Evolutionary conservation across 2,113 vertebrate genomes (phyloP).

Genomic region (Boulengeromyrus knoepffleri): DNA sequence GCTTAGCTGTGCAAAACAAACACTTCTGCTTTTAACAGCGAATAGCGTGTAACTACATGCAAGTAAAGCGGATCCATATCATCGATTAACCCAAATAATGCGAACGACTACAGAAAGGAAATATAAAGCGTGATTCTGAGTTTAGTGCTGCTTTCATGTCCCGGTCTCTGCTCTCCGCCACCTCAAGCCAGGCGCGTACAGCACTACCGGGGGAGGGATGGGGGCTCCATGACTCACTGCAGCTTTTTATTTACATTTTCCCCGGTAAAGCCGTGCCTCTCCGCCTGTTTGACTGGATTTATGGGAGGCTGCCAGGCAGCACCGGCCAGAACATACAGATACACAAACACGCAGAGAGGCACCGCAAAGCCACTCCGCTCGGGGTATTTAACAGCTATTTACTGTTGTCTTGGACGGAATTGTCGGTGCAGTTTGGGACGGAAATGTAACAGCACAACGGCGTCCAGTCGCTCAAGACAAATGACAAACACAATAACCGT

Average conservation of each 20-base stretch:
- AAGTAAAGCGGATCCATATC: not conserved
- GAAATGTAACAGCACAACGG: not conserved
- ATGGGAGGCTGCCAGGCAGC: not conserved
- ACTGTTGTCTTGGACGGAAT: not conserved
- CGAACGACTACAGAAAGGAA: not conserved
- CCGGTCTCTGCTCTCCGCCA: not conserved
- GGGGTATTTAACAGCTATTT: not conserved
- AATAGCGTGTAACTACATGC: not conserved
- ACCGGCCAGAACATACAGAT: not conserved
- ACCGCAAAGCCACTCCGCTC: not conserved
- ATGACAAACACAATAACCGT: slow-evolving; percentile 30
- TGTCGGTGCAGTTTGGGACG: not conserved
- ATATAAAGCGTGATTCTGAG: not conserved
- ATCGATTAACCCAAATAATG: not conserved
- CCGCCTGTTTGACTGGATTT: not conserved
- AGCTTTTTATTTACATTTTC: not conserved
- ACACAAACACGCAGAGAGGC: not conserved
- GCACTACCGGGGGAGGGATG: not conserved
- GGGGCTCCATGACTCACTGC: not conserved
- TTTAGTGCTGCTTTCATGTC: not conserved
- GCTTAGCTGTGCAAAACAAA: not conserved
- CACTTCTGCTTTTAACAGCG: not conserved
- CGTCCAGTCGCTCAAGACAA: not conserved
- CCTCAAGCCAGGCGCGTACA: not conserved
- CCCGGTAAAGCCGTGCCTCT: not conserved